Conservation (phyloP, 2,888 invertebrate genomes). For the Drosophila meridionalis region DNA sequence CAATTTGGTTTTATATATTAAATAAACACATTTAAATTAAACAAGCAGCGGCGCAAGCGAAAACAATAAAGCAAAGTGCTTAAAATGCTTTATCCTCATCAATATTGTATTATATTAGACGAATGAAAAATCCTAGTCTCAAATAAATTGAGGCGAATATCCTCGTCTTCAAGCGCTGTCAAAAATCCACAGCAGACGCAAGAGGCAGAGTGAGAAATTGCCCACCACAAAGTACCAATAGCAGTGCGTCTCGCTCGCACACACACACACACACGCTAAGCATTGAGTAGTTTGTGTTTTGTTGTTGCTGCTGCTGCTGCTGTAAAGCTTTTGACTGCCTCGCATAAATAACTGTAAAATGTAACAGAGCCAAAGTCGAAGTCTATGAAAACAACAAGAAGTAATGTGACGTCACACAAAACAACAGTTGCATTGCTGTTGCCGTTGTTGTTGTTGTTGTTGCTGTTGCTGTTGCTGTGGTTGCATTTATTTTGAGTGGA, state of each 20-base stretch:
- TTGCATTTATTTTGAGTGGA: constrained; percentile 61
- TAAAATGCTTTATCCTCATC: not conserved
- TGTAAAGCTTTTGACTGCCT: constrained; percentile 28
- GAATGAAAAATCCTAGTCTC: not conserved
- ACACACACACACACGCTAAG: constrained; percentile 7
- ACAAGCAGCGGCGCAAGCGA: not conserved
- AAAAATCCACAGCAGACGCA: constrained; percentile 14
- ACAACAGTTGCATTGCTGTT: constrained; percentile 1
- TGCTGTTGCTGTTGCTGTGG: constrained; percentile 34
- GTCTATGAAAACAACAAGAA: constrained; percentile 16
- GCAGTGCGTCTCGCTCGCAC: not conserved
- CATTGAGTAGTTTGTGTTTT: constrained; percentile 1
- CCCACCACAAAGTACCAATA: constrained; percentile 7
- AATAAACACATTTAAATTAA: not conserved
- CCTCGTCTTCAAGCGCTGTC: constrained; percentile 5
- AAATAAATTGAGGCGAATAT: not conserved
- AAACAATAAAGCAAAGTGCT: not conserved
- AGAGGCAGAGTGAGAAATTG: not conserved
- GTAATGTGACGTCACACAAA: constrained; percentile 27
- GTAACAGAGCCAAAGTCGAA: constrained; percentile 15
- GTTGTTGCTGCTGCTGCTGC: constrained; percentile 6
- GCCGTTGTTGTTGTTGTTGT: constrained; percentile 8
- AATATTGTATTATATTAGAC: not conserved
- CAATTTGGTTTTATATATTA: not conserved
- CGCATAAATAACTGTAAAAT: constrained; percentile 55